These are phyloP conservation scores for Nothocercus nigrocapillus DNA, from an alignment of 2,113 vertebrate species.

Conservation along the genomic window DNA sequence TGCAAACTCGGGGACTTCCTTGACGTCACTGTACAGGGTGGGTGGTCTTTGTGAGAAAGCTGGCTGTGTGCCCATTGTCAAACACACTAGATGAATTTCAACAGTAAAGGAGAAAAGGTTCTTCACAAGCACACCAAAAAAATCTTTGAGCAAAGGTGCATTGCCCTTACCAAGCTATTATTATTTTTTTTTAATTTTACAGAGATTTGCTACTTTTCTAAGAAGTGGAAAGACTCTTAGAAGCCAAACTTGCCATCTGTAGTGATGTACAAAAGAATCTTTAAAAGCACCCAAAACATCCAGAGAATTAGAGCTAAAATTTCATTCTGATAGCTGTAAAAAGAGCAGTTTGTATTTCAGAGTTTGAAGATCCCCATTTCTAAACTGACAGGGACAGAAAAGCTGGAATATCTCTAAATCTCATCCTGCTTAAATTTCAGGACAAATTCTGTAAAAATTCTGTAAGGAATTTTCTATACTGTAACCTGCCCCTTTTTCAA, in stretches of 20 bases:
- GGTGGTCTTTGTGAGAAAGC: slow-evolving; percentile 36
- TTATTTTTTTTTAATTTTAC: neutral
- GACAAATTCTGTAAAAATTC: slow-evolving; percentile 1
- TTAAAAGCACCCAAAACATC: neutral
- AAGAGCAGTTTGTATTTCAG: neutral
- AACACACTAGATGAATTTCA: neutral
- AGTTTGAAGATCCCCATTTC: neutral
- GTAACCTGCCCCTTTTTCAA: slow-evolving; percentile 14
- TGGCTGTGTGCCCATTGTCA: slow-evolving; percentile 3
- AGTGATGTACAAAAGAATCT: neutral
- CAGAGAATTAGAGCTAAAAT: neutral
- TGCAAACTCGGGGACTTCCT: slow-evolving; percentile 43
- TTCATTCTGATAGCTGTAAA: neutral
- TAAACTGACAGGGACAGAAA: neutral
- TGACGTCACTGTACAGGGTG: slow-evolving; percentile 43
- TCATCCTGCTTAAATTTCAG: slow-evolving; percentile 2
- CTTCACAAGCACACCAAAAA: neutral
- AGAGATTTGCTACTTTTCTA: neutral
- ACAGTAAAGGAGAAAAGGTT: neutral
- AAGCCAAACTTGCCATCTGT: accelerated
- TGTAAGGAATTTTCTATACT: neutral
- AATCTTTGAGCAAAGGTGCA: neutral
- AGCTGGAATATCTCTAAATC: neutral
- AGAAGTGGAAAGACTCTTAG: neutral
- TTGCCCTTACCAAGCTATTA: neutral